Base-by-base conservation (phyloP, 2,888 invertebrate genomes). In the Eupithecia subfuscata region DNA sequence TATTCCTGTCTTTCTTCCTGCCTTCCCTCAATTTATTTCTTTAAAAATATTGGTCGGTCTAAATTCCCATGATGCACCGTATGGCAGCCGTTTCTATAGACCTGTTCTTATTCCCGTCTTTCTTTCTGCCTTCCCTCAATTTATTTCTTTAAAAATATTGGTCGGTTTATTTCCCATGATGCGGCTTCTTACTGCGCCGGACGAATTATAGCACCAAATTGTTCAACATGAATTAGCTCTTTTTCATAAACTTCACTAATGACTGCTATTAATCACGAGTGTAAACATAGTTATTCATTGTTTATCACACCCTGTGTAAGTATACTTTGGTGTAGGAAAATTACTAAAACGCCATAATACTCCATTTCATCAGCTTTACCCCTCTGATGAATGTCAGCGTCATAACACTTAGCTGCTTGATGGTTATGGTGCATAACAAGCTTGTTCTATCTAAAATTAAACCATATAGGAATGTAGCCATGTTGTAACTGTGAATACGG, bases 281-380 rank as follows among this genome's bases (percentile, higher is more conserved):
- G 83, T 82, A 81, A 83, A 88, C 88, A 89, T 81, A 83, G 81
- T 84, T 82, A 82, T 86, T 86, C 84, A 86, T 83, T 84, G 84
- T 79, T 78, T 78, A 80, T 85, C 84, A 84, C 81, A 81, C 82
- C 79, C 80, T 74, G 75, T 80, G 80, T 80, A 80, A 75, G 83
- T 81, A 83, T 78, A 71, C 74, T 78, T 78, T 78, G 80, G 78
- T 79, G 78, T 79, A 69, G 80, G 75, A 78, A 79, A 84, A 84
- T 85, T 85, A 77, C 78, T 75, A 72, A 78, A 12, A 43, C 43
- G n/a, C 68, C 43, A 67, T 63, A 16, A 64, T 37, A 40, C 9
- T 67, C 67, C 67, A 67, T 12, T 67, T 67, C 18, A 18, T 63
- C 30, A 63, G 30, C 7, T 64, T 16, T 64, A 56, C 11, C 63